Percentiles rank a stretch among this genome's conserved stretches.
Evolutionary conservation across 2,888 invertebrate genomes (phyloP).

Genomic region (Ferdinandea cuprea): DNA sequence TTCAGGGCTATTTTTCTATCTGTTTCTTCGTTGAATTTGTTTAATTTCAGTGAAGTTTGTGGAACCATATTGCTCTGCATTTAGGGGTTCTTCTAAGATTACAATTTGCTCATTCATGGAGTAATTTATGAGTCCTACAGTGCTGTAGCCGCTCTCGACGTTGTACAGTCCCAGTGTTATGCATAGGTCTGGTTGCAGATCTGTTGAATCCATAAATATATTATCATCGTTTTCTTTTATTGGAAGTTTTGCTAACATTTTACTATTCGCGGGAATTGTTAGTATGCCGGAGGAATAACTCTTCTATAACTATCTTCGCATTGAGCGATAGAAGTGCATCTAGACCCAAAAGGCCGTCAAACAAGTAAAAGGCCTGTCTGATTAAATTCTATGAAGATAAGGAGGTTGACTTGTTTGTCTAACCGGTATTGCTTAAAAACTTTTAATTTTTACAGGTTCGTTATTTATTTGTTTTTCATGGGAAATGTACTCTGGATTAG

Average conservation of each 20-base stretch:
- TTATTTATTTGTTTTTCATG: neutral
- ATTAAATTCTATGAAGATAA: slow-evolving; percentile 30
- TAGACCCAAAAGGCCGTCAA: slow-evolving; percentile 14
- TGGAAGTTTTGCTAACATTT: slow-evolving; percentile 16
- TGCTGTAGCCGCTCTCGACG: slow-evolving; percentile 5
- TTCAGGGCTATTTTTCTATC: neutral
- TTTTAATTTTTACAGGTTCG: slow-evolving; percentile 20
- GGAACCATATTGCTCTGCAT: slow-evolving; percentile 4
- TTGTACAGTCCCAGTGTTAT: slow-evolving; percentile 13
- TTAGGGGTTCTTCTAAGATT: slow-evolving; percentile 6
- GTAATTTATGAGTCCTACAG: neutral
- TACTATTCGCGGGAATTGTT: slow-evolving; percentile 9
- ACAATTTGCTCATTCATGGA: slow-evolving; percentile 1
- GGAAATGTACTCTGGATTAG: neutral
- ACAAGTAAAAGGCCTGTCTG: slow-evolving; percentile 25
- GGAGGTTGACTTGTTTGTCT: neutral
- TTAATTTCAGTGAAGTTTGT: slow-evolving; percentile 25
- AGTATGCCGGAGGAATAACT: slow-evolving; percentile 21
- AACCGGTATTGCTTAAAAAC: slow-evolving; percentile 32
- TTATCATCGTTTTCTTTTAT: neutral
- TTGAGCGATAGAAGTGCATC: slow-evolving; percentile 12
- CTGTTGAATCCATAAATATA: slow-evolving; percentile 12
- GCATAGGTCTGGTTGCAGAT: slow-evolving; percentile 5
- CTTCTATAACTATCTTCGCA: slow-evolving; percentile 21
- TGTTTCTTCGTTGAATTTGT: slow-evolving; percentile 7